These are phyloP conservation scores for Trachops cirrhosus DNA, from an alignment of 2,797 vertebrate genomes.

Conservation along the genomic window DNA sequence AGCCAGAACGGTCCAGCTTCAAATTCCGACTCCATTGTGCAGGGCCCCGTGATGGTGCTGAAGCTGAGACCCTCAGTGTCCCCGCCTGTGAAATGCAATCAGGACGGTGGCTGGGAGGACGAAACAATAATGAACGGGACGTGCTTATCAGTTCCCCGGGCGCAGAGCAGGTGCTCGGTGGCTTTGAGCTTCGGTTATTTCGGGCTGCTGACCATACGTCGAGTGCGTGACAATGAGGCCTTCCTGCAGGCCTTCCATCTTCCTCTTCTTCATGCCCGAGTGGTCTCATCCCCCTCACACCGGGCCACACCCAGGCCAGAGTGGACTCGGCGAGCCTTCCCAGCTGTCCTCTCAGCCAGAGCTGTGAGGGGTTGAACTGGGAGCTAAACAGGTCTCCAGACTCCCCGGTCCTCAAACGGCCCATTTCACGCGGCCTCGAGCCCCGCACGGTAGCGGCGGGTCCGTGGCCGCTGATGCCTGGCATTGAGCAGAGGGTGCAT, in stretches of 20 bases:
- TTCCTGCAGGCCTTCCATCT: not conserved
- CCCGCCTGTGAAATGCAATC: not conserved
- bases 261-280: not conserved
- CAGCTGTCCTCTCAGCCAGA: fast-evolving
- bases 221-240: fast-evolving
- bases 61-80: not conserved
- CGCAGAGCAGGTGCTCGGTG: not conserved
- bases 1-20: not conserved
- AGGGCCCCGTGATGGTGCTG: not conserved
- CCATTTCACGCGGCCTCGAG: not conserved
- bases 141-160: fast-evolving
- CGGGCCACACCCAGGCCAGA: too few species aligned
- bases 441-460: not conserved
- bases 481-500: fast-evolving
- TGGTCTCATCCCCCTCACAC: not conserved
- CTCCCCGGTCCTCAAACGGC: not conserved
- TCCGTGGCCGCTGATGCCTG: too few species aligned
- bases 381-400: not conserved
- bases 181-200: not conserved
- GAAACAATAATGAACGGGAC: fast-evolving
- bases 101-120: not conserved
- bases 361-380: too few species aligned
- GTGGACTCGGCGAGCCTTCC: too few species aligned
- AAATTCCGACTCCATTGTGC: not conserved
- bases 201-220: fast-evolving